phyloP scores from a whole-genome alignment of 2,113 vertebrate genomes.

The Pangasianodon hypophthalmus region DNA sequence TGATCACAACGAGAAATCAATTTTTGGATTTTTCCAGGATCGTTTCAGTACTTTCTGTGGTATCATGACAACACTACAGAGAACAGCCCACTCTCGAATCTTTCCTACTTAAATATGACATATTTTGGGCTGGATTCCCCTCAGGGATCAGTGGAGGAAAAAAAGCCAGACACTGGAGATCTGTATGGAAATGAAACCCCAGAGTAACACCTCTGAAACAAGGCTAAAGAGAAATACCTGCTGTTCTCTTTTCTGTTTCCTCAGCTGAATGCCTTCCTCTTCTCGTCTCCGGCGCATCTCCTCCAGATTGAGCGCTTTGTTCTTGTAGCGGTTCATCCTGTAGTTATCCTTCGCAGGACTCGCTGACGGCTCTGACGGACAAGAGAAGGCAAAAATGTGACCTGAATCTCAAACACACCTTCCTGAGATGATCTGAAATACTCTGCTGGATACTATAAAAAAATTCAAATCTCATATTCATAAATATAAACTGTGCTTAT shows the following conservation, averaged over 20 bases:
- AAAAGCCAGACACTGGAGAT: not conserved
- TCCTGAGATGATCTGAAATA: not conserved
- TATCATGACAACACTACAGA: not conserved
- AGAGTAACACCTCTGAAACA: not conserved
- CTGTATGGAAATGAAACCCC: not conserved
- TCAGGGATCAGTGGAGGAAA: not conserved
- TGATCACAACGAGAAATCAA: not conserved
- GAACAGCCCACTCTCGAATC: not conserved
- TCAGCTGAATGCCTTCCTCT: slow-evolving; percentile 95
- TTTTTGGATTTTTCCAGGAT: not conserved
- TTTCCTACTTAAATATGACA: not conserved
- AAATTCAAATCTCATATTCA: not conserved
- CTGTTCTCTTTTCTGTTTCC: slow-evolving; percentile 97
- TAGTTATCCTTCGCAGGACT: slow-evolving; percentile 94
- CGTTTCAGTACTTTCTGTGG: not conserved
- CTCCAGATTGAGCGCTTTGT: slow-evolving; percentile 96
- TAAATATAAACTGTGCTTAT: not conserved
- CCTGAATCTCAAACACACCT: not conserved
- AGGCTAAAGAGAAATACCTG: slow-evolving; percentile 74
- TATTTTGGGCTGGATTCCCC: not conserved
- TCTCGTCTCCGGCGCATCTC: slow-evolving; percentile 96
- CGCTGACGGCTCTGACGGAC: slow-evolving; percentile 84
- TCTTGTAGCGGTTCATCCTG: slow-evolving; percentile 99
- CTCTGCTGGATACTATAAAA: not conserved
- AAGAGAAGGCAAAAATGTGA: slow-evolving; percentile 8